Evolutionary conservation across 2,113 vertebrate species (phyloP).

Genomic region (Regulus satrapa): DNA sequence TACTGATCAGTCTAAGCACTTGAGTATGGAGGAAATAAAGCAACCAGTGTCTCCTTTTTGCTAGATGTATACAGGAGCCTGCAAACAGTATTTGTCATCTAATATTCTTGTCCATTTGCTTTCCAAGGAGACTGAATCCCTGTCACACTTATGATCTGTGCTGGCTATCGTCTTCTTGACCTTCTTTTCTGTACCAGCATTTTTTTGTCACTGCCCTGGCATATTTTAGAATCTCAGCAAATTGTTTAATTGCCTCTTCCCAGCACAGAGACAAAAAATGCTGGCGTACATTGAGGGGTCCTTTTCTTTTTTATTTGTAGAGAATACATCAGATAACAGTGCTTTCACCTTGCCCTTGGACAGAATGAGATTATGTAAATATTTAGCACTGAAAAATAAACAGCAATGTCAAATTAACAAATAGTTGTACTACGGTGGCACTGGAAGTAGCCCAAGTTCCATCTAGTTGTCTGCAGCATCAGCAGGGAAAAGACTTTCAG

Average conservation of each 20-base stretch:
- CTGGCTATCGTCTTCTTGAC: neutral
- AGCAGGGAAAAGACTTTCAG: neutral
- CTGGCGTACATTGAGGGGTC: neutral
- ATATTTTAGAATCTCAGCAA: neutral
- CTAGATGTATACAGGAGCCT: neutral
- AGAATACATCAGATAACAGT: conserved; percentile 46
- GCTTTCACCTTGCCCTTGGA: conserved; percentile 56
- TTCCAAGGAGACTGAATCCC: neutral
- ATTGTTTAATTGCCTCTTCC: neutral
- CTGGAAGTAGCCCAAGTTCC: conserved; percentile 57
- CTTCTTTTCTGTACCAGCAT: neutral
- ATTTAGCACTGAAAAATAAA: conserved; percentile 61
- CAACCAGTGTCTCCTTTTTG: neutral
- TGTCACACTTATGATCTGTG: neutral
- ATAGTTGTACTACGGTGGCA: conserved; percentile 28
- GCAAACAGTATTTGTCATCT: neutral
- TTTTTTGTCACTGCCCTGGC: neutral
- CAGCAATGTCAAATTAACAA: conserved; percentile 51
- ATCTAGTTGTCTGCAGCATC: neutral
- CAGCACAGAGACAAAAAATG: rapidly evolving
- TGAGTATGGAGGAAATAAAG: neutral
- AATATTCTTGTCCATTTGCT: neutral
- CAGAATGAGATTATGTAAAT: conserved; percentile 57
- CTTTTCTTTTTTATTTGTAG: neutral
- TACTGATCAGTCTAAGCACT: neutral